phyloP scores from a whole-genome alignment of 2,113 vertebrate genomes.

The Myxocyprinus asiaticus region DNA sequence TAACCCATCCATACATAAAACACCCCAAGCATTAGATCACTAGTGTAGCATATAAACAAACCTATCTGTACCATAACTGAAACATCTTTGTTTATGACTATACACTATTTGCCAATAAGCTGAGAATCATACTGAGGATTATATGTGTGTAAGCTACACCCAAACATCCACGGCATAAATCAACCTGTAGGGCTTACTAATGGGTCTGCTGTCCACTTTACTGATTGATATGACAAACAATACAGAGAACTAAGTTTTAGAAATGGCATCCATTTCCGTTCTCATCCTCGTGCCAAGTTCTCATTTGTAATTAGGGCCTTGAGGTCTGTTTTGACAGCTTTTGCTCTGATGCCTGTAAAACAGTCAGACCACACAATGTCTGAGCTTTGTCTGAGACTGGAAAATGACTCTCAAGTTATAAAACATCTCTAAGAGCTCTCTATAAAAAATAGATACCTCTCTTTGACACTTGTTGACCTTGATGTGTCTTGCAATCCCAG shows the following conservation, averaged over 20 bases:
- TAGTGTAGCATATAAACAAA: not conserved
- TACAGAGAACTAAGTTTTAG: slow-evolving; percentile 10
- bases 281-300: no score
- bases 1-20: not conserved
- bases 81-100: no score
- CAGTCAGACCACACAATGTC: no score
- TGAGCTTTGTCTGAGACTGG: not conserved
- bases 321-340: slow-evolving; percentile 52
- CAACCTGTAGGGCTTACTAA: not conserved
- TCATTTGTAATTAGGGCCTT: slow-evolving; percentile 39
- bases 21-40: not conserved
- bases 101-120: not conserved
- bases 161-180: not conserved
- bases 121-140: not conserved
- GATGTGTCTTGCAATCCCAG: not conserved
- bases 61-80: not conserved
- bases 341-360: slow-evolving; percentile 26
- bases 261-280: not conserved
- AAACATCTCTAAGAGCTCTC: no score
- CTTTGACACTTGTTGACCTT: slow-evolving; percentile 20
- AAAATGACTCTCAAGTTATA: not conserved
- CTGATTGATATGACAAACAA: not conserved
- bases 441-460: not conserved
- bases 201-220: slow-evolving; percentile 1
- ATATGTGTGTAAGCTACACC: slow-evolving; percentile 1